Percentiles rank a stretch among this genome's conserved stretches.
phyloP scores from a whole-genome alignment of 2,797 vertebrate genomes.

The Gymnocypris eckloni region DNA sequence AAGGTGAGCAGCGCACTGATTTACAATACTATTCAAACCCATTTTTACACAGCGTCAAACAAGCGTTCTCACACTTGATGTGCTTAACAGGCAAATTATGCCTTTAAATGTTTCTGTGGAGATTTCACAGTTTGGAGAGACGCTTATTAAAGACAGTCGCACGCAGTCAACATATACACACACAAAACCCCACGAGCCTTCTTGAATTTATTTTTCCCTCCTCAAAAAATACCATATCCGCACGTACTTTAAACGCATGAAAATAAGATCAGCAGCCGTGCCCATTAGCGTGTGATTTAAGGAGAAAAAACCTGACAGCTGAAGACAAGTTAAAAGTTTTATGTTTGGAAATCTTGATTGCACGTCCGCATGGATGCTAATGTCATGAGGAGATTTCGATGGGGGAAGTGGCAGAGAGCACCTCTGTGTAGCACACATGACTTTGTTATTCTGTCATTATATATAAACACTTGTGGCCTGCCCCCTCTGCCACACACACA shows the following conservation, averaged over 20 bases:
- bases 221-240: slow-evolving; percentile 2
- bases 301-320: background rate
- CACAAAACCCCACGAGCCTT: slow-evolving; percentile 15
- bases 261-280: slow-evolving; percentile 8
- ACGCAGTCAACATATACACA: slow-evolving; percentile 12
- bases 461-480: slow-evolving; percentile 82
- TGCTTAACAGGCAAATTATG: slow-evolving; percentile 58
- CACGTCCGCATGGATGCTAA: slow-evolving; percentile 14
- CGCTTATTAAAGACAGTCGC: slow-evolving; percentile 23
- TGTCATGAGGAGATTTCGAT: slow-evolving; percentile 23
- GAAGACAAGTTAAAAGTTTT: background rate
- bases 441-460: slow-evolving; percentile 86
- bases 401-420: slow-evolving; percentile 65
- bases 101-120: slow-evolving; percentile 47
- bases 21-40: slow-evolving; percentile 58
- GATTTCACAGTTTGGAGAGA: slow-evolving; percentile 65
- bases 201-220: background rate
- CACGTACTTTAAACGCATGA: background rate
- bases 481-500: slow-evolving; percentile 64
- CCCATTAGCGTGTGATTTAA: background rate
- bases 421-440: slow-evolving; percentile 81
- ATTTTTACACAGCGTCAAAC: slow-evolving; percentile 59
- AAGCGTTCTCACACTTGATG: slow-evolving; percentile 46
- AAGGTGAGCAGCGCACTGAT: slow-evolving; percentile 53
- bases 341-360: background rate